Conservation (phyloP, 2,797 vertebrate genomes). For the Argyrosomus regius region DNA sequence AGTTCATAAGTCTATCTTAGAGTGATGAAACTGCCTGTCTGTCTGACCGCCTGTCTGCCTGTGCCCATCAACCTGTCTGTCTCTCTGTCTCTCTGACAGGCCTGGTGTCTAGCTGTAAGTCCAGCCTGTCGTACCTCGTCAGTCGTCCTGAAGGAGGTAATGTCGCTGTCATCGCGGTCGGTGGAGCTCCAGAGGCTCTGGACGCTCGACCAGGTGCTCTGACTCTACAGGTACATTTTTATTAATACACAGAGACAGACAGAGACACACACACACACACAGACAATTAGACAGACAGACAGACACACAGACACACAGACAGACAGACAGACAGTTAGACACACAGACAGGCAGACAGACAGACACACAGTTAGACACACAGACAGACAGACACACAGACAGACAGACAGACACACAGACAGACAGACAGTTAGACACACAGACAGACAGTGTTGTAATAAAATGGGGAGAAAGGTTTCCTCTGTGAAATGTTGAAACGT, state of each 20-base stretch:
- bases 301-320: background rate
- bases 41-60: constrained; percentile 84
- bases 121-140: constrained; percentile 88
- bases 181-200: constrained; percentile 92
- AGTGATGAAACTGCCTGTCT: background rate
- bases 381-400: too few species aligned
- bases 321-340: too few species aligned
- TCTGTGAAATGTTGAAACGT: background rate
- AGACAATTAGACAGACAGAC: background rate
- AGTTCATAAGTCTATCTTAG: background rate
- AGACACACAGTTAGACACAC: too few species aligned
- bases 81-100: constrained; percentile 72
- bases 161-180: constrained; percentile 89
- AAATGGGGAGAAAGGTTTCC: background rate
- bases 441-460: background rate
- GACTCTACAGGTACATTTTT: constrained; percentile 79
- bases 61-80: background rate
- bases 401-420: too few species aligned
- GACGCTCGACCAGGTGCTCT: constrained; percentile 90
- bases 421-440: too few species aligned
- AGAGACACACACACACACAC: too few species aligned
- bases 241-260: too few species aligned
- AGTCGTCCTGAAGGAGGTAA: constrained; percentile 87
- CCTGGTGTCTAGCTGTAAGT: constrained; percentile 90
- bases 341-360: too few species aligned